Conservation (phyloP, 2,113 vertebrate species). For the Neodontobutis hainanensis region DNA sequence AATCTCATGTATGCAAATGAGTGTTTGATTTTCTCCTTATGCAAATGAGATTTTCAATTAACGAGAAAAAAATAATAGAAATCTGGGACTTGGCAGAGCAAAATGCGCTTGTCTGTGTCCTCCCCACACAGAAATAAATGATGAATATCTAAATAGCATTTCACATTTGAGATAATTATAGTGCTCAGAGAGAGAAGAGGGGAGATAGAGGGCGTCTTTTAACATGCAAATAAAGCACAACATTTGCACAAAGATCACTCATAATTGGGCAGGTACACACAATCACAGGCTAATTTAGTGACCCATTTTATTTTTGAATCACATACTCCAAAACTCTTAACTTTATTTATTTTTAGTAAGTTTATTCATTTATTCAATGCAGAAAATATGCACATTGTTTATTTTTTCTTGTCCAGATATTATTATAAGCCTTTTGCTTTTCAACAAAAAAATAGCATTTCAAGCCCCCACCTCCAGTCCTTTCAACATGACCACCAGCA, state of each 20-base stretch:
- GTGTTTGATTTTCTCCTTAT: constrained; percentile 82
- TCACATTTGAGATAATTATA: constrained; percentile 79
- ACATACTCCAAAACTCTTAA: constrained; percentile 54
- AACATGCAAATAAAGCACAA: constrained; percentile 81
- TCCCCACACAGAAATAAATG: constrained; percentile 78
- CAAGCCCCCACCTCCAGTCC: no score
- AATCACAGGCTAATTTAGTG: constrained; percentile 75
- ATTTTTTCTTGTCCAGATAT: no score
- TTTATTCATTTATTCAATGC: no score
- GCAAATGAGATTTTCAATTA: constrained; percentile 85
- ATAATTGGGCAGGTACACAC: constrained; percentile 80
- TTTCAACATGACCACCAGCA: no score
- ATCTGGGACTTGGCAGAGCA: constrained; percentile 73
- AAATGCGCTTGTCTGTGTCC: constrained; percentile 68
- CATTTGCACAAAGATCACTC: constrained; percentile 79
- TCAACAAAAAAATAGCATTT: no score
- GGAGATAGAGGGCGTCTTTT: constrained; percentile 64
- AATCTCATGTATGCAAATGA: constrained; percentile 83
- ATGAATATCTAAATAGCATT: constrained; percentile 82
- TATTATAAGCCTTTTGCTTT: no score
- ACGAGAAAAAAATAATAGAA: constrained; percentile 74
- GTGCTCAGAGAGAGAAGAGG: constrained; percentile 31
- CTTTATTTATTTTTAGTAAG: neutral
- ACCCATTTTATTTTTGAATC: constrained; percentile 77
- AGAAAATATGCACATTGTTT: no score